Evolutionary conservation across 1,140 invertebrate genomes (phyloP).

Genomic region (Heliconius hermathena): DNA sequence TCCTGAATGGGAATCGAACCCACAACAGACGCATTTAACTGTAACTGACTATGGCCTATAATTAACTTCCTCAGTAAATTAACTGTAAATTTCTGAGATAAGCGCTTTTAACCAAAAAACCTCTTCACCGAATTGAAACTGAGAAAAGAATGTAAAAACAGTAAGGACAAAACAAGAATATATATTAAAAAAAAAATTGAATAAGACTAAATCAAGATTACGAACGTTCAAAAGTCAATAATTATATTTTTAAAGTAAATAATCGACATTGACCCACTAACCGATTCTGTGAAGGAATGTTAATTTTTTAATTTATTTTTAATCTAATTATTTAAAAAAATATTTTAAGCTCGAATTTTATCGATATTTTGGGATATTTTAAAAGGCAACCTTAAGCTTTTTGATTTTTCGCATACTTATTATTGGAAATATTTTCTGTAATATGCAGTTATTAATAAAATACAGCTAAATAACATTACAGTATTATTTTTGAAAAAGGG

Average conservation of each 20-base stretch:
- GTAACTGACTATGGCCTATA: too few species aligned
- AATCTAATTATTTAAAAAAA: neutral
- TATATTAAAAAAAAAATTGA: neutral
- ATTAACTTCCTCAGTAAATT: too few species aligned
- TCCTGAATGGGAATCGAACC: too few species aligned
- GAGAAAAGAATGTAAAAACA: neutral
- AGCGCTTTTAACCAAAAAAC: too few species aligned
- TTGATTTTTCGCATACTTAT: neutral
- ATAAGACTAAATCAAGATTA: neutral
- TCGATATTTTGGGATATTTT: neutral
- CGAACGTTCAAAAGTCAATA: neutral
- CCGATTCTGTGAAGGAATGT: neutral
- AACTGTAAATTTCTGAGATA: too few species aligned
- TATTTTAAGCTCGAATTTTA: neutral
- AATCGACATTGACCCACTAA: constrained; percentile 6
- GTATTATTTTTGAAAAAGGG: too few species aligned
- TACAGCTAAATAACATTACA: neutral
- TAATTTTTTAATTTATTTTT: neutral
- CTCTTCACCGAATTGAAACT: neutral
- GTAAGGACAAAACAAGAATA: neutral
- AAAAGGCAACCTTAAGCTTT: neutral
- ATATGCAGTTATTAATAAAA: neutral
- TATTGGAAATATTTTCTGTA: neutral
- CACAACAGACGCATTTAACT: too few species aligned
- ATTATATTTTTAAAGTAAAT: neutral